These are phyloP conservation scores for Porphyrio hochstetteri DNA, from an alignment of 2,113 vertebrate genomes.

Conservation along the genomic window DNA sequence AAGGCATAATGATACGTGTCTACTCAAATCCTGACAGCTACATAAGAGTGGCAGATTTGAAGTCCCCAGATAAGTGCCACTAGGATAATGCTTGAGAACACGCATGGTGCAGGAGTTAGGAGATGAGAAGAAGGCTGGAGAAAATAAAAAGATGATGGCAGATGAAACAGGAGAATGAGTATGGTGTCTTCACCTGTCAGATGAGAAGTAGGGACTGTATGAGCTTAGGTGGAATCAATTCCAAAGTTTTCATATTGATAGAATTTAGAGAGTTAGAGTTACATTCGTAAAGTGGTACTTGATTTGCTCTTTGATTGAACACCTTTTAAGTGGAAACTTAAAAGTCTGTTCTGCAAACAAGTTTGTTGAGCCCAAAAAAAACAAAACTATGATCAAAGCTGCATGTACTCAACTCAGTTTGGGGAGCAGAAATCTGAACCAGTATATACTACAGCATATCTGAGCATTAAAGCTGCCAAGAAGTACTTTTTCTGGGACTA, in stretches of 20 bases:
- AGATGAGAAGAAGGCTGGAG: neutral
- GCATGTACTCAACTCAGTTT: neutral
- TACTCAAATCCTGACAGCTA: neutral
- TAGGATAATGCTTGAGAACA: neutral
- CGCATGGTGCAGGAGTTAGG: neutral
- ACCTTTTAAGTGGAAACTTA: neutral
- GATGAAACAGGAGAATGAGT: neutral
- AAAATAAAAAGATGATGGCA: neutral
- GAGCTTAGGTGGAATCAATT: accelerated
- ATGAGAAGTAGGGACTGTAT: neutral
- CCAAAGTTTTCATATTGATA: neutral
- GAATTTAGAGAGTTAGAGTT: neutral
- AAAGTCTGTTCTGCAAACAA: accelerated
- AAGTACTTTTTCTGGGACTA: neutral
- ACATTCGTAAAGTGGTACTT: neutral
- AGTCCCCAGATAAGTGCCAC: neutral
- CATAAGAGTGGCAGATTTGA: neutral
- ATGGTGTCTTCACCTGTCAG: neutral
- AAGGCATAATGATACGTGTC: neutral
- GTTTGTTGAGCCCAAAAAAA: neutral
- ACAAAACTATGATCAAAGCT: neutral
- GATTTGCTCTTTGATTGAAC: neutral
- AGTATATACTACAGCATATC: neutral
- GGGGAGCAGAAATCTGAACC: neutral
- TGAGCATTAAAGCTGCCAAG: neutral